These are phyloP conservation scores for Nycteola revayana DNA, from an alignment of 2,888 invertebrate genomes.

Conservation along the genomic window DNA sequence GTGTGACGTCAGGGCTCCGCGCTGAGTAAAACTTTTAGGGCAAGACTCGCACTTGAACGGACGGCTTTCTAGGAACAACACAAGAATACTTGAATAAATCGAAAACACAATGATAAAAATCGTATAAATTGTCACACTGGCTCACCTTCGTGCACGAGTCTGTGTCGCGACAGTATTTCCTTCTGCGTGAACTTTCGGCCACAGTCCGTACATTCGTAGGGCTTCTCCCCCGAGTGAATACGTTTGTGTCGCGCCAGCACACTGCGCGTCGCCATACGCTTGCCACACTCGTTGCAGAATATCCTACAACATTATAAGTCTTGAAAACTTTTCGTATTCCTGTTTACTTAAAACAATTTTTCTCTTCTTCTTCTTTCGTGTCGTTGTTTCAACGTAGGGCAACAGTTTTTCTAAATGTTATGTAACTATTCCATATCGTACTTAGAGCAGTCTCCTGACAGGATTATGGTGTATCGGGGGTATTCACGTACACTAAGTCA, in stretches of 20 bases:
- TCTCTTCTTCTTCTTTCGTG: too few species aligned
- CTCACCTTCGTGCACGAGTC: constrained; percentile 62
- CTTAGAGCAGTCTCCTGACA: too few species aligned
- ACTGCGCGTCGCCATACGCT: constrained; percentile 85
- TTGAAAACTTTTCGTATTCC: too few species aligned
- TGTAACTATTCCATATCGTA: too few species aligned
- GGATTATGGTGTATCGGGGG: too few species aligned
- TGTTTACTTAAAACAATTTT: too few species aligned
- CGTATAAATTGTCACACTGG: too few species aligned
- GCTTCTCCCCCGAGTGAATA: constrained; percentile 84
- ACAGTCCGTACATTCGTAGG: constrained; percentile 53
- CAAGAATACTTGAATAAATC: too few species aligned
- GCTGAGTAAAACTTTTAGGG: constrained; percentile 87
- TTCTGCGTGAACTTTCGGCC: constrained; percentile 85
- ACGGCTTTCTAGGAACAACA: constrained; percentile 83
- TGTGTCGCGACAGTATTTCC: constrained; percentile 85
- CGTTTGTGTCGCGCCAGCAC: constrained; percentile 86
- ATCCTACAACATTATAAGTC: constrained; percentile 54
- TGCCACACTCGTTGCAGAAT: constrained; percentile 82
- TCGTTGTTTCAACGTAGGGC: too few species aligned
- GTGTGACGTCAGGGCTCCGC: constrained; percentile 85
- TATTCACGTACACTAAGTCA: too few species aligned
- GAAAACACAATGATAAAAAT: too few species aligned
- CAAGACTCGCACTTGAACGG: constrained; percentile 86
- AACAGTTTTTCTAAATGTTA: too few species aligned